These are phyloP conservation scores for Pipistrellus pygmaeus DNA, from an alignment of 2,797 vertebrate genomes.

Conservation along the genomic window DNA sequence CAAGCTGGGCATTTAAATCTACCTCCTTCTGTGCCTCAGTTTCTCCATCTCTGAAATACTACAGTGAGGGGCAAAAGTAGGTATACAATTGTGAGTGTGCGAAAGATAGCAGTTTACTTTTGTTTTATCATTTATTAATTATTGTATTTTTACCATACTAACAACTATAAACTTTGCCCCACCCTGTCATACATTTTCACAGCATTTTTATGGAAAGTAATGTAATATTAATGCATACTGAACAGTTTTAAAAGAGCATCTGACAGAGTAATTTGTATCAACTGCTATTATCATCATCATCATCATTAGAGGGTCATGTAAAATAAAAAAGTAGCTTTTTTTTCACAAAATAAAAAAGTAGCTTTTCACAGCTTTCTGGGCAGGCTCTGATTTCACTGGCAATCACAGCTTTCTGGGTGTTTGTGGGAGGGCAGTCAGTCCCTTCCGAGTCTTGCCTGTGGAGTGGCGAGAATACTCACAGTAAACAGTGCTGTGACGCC, in stretches of 20 bases:
- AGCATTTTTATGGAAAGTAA: background rate
- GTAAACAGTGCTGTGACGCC: background rate
- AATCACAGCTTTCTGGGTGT: background rate
- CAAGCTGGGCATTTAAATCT: background rate
- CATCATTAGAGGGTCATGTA: background rate
- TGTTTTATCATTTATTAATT: background rate
- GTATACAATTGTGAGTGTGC: background rate
- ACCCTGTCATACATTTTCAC: background rate
- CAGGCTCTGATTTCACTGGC: background rate
- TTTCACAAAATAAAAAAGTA: background rate
- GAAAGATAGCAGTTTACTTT: background rate
- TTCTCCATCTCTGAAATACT: constrained; percentile 9
- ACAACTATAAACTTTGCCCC: background rate
- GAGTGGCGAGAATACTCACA: background rate
- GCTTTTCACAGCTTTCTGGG: too few relatives aligned
- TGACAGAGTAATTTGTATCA: background rate
- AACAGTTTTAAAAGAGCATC: background rate
- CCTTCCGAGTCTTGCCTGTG: background rate
- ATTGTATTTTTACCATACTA: background rate
- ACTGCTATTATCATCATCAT: background rate
- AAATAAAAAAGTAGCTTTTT: background rate
- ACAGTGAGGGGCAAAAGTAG: background rate
- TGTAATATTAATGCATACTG: background rate
- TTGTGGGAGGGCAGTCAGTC: background rate
- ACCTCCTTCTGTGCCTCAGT: background rate